A percentile compares a stretch with the other conserved stretches of the same genome.
Conservation (phyloP, 1,140 invertebrate species). For the Lutraria rhynchaena region DNA sequence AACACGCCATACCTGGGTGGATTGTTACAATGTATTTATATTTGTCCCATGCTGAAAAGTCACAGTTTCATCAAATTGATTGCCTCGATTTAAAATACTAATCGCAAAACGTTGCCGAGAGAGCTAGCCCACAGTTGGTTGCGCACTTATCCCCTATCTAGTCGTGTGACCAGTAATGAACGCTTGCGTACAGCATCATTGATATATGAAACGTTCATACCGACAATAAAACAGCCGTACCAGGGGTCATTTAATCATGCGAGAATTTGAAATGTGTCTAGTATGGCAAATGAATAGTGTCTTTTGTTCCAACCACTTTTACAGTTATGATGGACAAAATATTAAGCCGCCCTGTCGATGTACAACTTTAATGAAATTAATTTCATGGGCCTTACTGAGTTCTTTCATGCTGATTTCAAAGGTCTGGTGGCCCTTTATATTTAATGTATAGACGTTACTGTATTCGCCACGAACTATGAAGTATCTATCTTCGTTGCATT, state of each 20-base stretch:
- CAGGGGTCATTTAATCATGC: conserved; percentile 27
- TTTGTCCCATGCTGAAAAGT: too few relatives aligned
- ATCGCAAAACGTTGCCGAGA: too few relatives aligned
- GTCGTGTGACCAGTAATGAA: conserved; percentile 33
- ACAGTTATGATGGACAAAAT: conserved; percentile 1
- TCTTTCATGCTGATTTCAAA: too few relatives aligned
- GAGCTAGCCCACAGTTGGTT: conserved; percentile 5
- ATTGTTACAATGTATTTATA: too few relatives aligned
- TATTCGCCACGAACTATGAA: too few relatives aligned
- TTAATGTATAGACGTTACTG: too few relatives aligned
- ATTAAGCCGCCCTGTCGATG: background rate
- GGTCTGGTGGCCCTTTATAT: too few relatives aligned
- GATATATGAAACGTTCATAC: conserved; percentile 33
- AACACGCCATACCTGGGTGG: too few relatives aligned
- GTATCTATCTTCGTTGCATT: too few relatives aligned
- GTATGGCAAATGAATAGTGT: conserved; percentile 1
- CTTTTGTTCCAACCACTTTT: conserved; percentile 11
- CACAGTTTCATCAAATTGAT: too few relatives aligned
- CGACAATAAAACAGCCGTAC: conserved; percentile 15
- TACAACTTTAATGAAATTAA: conserved; percentile 17
- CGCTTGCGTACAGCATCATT: background rate
- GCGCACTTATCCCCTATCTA: background rate
- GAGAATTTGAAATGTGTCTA: background rate
- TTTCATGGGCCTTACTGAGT: background rate
- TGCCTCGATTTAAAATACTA: too few relatives aligned